phyloP scores from a whole-genome alignment of 2,113 vertebrate genomes.

The Etia nguti region DNA sequence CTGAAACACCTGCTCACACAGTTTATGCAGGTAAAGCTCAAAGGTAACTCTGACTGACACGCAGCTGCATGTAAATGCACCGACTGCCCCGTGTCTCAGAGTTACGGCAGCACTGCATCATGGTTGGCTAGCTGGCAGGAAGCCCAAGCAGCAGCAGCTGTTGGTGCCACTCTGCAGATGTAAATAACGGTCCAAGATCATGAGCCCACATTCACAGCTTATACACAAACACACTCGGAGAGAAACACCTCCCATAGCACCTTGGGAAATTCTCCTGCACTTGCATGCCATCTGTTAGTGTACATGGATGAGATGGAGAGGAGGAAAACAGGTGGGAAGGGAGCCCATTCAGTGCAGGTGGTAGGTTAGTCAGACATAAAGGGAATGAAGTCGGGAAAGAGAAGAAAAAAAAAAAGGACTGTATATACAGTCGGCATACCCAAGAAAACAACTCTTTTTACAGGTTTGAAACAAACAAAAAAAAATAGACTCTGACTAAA shows the following conservation, averaged over 20 bases:
- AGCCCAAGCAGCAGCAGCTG: constrained; percentile 6
- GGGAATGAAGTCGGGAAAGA: neutral
- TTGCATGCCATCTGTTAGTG: constrained; percentile 33
- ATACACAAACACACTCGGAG: neutral
- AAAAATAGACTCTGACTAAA: neutral
- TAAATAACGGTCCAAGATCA: constrained; percentile 40
- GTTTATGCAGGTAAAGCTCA: neutral
- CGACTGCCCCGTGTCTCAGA: neutral
- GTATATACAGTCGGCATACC: neutral
- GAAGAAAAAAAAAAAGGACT: neutral
- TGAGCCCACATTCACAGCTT: neutral
- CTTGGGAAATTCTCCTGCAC: neutral
- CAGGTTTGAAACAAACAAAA: neutral
- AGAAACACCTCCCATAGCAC: constrained; percentile 29
- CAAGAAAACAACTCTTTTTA: neutral
- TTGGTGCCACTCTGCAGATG: neutral
- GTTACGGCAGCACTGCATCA: neutral
- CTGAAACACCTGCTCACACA: neutral
- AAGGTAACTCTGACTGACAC: neutral
- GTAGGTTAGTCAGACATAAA: neutral
- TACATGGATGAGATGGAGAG: neutral
- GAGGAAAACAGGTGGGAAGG: neutral
- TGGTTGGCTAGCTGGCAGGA: constrained; percentile 11
- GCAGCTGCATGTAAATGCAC: neutral
- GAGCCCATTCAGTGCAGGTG: neutral